phyloP scores from a whole-genome alignment of 2,888 invertebrate genomes.

The Blera fallax region DNA sequence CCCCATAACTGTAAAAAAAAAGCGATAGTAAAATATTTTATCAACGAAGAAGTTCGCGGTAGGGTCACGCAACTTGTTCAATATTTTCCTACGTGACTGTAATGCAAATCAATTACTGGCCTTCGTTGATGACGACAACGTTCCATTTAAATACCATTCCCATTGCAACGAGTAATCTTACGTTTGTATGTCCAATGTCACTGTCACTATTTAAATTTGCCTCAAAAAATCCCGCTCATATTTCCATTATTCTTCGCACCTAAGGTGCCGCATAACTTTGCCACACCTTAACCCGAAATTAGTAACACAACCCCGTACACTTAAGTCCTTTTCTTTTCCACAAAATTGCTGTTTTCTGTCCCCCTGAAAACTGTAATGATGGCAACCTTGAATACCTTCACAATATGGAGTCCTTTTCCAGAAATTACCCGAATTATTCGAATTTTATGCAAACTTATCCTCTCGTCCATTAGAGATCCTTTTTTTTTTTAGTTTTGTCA shows the following conservation, averaged over 20 bases:
- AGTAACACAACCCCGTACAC: constrained; percentile 30
- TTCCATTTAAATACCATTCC: not conserved
- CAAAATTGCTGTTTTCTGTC: constrained; percentile 10
- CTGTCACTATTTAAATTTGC: not conserved
- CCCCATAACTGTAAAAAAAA: too few species aligned
- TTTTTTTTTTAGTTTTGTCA: not conserved
- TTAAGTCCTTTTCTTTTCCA: not conserved
- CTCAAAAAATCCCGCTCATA: not conserved
- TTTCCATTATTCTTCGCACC: not conserved
- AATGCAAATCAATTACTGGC: too few species aligned
- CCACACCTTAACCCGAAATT: constrained; percentile 35
- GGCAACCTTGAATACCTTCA: constrained; percentile 52
- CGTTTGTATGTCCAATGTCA: not conserved
- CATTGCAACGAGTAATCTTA: not conserved
- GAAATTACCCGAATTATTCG: constrained; percentile 68
- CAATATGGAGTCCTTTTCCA: constrained; percentile 28
- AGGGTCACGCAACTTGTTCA: too few species aligned
- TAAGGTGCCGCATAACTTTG: not conserved
- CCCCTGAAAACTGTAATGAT: not conserved
- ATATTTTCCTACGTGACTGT: too few species aligned
- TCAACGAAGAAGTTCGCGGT: too few species aligned
- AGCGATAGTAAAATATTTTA: too few species aligned
- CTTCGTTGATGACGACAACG: too few species aligned
- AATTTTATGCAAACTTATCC: constrained; percentile 69
- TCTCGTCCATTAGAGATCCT: constrained; percentile 36